phyloP scores from a whole-genome alignment of 2,888 invertebrate genomes.

The Drosophila buzzatii region DNA sequence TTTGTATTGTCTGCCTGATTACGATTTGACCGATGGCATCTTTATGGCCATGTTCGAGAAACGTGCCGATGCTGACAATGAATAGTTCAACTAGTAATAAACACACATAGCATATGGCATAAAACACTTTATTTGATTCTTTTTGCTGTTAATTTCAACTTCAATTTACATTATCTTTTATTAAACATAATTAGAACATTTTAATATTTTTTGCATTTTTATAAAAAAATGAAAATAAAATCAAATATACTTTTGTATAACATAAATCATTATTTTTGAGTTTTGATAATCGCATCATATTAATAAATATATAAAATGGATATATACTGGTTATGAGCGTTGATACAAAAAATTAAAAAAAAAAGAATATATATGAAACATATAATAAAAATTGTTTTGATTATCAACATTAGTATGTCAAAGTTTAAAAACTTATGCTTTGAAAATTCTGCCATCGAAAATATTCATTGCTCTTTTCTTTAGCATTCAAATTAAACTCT shows the following conservation, averaged over 20 bases:
- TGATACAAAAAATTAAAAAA: conserved; percentile 37
- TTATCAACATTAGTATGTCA: conserved; percentile 52
- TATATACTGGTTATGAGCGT: conserved; percentile 37
- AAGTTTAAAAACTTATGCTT: conserved; percentile 57
- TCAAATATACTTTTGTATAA: conserved; percentile 31
- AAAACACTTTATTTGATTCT: conserved; percentile 56
- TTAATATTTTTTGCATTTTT: conserved; percentile 27
- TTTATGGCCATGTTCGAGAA: conserved; percentile 96
- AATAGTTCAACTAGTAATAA: conserved; percentile 8
- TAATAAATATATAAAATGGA: conserved; percentile 52
- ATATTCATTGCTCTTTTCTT: conserved; percentile 48
- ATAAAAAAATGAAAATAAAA: conserved; percentile 40
- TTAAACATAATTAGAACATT: conserved; percentile 29
- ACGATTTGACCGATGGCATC: conserved; percentile 96
- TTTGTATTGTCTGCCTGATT: conserved; percentile 91
- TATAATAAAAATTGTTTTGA: conserved; percentile 46
- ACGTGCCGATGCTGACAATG: conserved; percentile 34
- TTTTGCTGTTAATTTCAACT: conserved; percentile 43
- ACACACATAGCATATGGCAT: not conserved
- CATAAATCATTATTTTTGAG: conserved; percentile 17
- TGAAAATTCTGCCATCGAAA: conserved; percentile 54
- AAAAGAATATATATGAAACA: conserved; percentile 38
- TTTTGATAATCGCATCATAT: conserved; percentile 28
- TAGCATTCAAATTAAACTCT: conserved; percentile 53
- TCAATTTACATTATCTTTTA: conserved; percentile 32